phyloP scores from a whole-genome alignment of 1,140 invertebrate genomes.

The Drosophila serrata region DNA sequence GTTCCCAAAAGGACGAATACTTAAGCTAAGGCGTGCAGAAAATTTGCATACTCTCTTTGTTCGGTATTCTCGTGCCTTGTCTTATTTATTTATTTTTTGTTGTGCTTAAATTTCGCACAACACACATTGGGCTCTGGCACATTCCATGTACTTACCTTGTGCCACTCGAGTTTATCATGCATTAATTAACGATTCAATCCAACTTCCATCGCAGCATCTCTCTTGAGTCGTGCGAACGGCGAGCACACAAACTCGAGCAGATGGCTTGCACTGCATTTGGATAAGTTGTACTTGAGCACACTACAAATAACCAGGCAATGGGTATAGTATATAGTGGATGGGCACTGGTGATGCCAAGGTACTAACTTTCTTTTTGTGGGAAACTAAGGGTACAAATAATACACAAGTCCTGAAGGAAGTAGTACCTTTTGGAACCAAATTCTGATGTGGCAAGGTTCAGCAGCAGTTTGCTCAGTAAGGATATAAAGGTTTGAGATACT shows the following conservation, averaged over 20 bases:
- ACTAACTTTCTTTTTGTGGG: neutral
- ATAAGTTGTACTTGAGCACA: conserved; percentile 39
- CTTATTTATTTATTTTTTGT: conserved; percentile 11
- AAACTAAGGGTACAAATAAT: neutral
- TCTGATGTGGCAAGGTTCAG: neutral
- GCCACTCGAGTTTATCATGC: conserved; percentile 33
- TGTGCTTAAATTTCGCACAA: conserved; percentile 9
- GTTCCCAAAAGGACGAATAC: neutral
- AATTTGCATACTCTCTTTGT: conserved; percentile 34
- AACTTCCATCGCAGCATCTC: conserved; percentile 34
- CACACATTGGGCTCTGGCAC: conserved; percentile 4
- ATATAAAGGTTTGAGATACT: too few species aligned
- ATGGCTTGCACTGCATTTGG: conserved; percentile 43
- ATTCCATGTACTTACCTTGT: conserved; percentile 23
- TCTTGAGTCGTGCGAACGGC: conserved; percentile 33
- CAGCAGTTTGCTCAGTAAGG: neutral
- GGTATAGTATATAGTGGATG: conserved; percentile 7
- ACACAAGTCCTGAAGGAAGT: too few species aligned
- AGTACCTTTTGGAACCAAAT: too few species aligned
- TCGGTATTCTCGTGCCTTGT: neutral
- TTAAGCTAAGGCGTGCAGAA: conserved; percentile 19
- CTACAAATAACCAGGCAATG: conserved; percentile 35
- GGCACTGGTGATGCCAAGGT: neutral
- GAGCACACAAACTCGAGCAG: conserved; percentile 36
- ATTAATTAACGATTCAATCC: conserved; percentile 66